These are phyloP conservation scores for Lymantria monacha DNA, from an alignment of 2,888 invertebrate species.

Conservation along the genomic window DNA sequence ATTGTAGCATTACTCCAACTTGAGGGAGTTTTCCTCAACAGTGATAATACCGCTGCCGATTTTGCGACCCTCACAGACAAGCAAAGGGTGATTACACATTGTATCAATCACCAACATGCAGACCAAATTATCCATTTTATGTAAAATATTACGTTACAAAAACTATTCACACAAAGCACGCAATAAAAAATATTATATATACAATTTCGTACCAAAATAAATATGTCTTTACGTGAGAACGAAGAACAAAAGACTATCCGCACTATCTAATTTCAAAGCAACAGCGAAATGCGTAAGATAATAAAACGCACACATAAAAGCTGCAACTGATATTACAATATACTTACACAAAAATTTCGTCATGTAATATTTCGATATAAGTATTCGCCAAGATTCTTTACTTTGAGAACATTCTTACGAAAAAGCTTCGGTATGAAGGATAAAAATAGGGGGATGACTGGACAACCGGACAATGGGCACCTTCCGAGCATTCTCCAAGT, in stretches of 20 bases:
- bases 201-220: conserved; percentile 11
- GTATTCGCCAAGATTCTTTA: conserved; percentile 11
- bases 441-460: conserved; percentile 52
- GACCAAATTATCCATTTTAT: too few species aligned
- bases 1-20: too few species aligned
- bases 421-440: conserved; percentile 36
- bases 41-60: too few species aligned
- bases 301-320: conserved; percentile 13
- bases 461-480: conserved; percentile 56
- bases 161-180: too few species aligned
- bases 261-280: conserved; percentile 25
- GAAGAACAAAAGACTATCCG: conserved; percentile 30
- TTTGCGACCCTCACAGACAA: too few species aligned
- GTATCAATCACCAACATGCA: too few species aligned
- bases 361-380: conserved; percentile 1
- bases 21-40: too few species aligned
- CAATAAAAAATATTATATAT: too few species aligned
- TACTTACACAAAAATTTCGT: conserved; percentile 1
- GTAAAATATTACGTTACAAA: too few species aligned
- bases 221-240: conserved; percentile 17
- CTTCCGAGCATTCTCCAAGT: conserved; percentile 48
- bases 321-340: conserved; percentile 18
- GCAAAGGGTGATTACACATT: too few species aligned
- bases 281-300: conserved; percentile 10
- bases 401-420: conserved; percentile 9